Percentiles rank a stretch among this genome's conserved stretches.
Conservation (phyloP, 1,140 invertebrate species). For the Atta cephalotes region DNA sequence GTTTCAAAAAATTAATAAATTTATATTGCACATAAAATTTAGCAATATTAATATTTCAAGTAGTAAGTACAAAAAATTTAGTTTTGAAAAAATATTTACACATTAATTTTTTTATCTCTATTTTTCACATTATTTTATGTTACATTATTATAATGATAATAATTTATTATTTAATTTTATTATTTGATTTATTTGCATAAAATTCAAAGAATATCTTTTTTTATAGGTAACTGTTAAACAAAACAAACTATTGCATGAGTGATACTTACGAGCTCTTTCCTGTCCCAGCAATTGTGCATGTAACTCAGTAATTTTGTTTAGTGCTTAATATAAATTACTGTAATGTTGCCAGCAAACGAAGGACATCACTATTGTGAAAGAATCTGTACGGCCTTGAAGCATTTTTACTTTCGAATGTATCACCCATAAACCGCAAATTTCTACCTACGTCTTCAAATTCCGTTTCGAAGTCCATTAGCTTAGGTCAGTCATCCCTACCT, state of each 20-base stretch:
- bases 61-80: neutral
- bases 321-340: constrained; percentile 50
- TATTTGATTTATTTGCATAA: constrained; percentile 13
- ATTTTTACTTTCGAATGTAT: constrained; percentile 74
- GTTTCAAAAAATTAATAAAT: neutral
- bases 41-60: neutral
- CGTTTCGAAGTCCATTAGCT: constrained; percentile 52
- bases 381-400: constrained; percentile 63
- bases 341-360: constrained; percentile 63
- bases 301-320: constrained; percentile 30
- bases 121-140: neutral
- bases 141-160: neutral
- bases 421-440: constrained; percentile 62
- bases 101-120: neutral
- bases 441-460: constrained; percentile 23
- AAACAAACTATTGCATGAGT: constrained; percentile 20
- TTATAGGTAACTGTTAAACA: neutral
- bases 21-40: neutral
- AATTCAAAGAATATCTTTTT: neutral
- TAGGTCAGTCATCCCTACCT: constrained; percentile 62
- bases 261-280: constrained; percentile 4
- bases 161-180: neutral
- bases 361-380: constrained; percentile 38
- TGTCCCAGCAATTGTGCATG: neutral
- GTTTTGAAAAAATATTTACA: neutral